Percentiles rank a stretch among this genome's conserved stretches.
Evolutionary conservation across 1,140 invertebrate genomes (phyloP).

Genomic region (Laupala kohalensis): DNA sequence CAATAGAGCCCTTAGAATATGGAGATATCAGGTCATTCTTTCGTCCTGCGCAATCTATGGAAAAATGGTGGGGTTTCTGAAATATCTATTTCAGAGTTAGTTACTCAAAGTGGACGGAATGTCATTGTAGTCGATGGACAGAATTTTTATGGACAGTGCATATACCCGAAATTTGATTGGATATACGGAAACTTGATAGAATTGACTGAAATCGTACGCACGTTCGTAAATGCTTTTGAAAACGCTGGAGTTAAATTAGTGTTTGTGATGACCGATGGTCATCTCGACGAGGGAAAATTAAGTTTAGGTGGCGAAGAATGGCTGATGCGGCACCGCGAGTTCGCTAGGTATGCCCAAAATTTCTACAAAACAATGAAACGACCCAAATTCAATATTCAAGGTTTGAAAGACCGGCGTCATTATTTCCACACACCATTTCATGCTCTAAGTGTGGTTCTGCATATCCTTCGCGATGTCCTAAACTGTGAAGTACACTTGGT

Average conservation of each 20-base stretch:
- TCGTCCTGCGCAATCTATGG: too few relatives aligned
- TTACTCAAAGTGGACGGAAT: constrained; percentile 6
- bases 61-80: too few relatives aligned
- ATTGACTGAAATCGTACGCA: neutral
- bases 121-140: neutral
- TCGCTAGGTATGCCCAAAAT: neutral
- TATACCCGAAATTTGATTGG: neutral
- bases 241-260: neutral
- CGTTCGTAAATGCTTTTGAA: neutral
- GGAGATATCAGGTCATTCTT: too few relatives aligned
- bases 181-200: neutral
- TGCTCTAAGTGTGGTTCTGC: neutral
- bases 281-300: neutral
- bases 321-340: neutral
- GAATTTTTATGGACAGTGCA: neutral
- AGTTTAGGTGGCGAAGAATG: neutral
- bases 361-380: neutral
- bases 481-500: neutral
- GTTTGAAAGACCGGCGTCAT: neutral
- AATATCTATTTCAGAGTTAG: constrained; percentile 4
- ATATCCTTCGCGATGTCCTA: neutral
- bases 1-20: too few relatives aligned
- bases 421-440: neutral
- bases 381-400: neutral
- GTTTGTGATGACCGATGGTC: neutral